A percentile compares a stretch with the other conserved stretches of the same genome.
phyloP scores from a whole-genome alignment of 2,113 vertebrate species.

The Rana temporaria region DNA sequence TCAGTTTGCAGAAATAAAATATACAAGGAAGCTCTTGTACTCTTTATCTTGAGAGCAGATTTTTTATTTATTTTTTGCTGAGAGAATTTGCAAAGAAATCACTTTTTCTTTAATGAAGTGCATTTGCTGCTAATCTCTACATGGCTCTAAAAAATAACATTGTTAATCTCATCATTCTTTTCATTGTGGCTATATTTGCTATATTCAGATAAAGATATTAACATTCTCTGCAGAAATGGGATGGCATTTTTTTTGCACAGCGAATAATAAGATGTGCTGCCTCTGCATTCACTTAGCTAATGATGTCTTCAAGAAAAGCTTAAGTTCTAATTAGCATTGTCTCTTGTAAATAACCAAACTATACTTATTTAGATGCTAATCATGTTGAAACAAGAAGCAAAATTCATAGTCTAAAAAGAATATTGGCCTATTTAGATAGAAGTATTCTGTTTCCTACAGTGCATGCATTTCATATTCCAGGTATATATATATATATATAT shows the following conservation, averaged over 20 bases:
- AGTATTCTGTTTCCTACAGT: not conserved
- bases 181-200: not conserved
- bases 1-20: not conserved
- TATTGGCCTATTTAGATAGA: constrained; percentile 53
- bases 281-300: constrained; percentile 51
- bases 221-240: constrained; percentile 4
- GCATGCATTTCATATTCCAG: not conserved
- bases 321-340: constrained; percentile 53
- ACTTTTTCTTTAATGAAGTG: constrained; percentile 48
- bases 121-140: constrained; percentile 26
- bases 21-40: not conserved
- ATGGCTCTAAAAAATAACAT: not conserved
- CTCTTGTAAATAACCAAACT: constrained; percentile 55
- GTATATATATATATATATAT: too few relatives aligned
- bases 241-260: constrained; percentile 34
- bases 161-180: constrained; percentile 23
- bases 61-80: constrained; percentile 27
- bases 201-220: constrained; percentile 3
- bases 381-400: constrained; percentile 39
- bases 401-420: constrained; percentile 23
- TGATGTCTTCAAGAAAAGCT: constrained; percentile 56
- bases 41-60: not conserved
- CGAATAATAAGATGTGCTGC: constrained; percentile 43
- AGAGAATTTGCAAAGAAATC: constrained; percentile 32
- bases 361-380: constrained; percentile 56